Evolutionary conservation across 2,113 vertebrate species (phyloP).

Genomic region (Sorex fumeus): DNA sequence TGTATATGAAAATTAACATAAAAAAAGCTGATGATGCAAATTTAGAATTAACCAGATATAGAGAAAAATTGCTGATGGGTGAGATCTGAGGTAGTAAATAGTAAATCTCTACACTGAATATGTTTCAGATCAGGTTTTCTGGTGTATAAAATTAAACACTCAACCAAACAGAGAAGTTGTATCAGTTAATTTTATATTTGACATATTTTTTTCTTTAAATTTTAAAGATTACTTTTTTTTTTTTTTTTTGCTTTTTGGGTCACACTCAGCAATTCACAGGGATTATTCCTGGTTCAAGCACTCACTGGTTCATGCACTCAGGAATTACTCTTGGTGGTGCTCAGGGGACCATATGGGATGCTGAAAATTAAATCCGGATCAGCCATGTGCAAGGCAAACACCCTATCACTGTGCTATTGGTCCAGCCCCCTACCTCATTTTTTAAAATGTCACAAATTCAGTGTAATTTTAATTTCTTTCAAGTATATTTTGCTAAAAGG

Average conservation of each 20-base stretch:
- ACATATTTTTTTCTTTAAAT: constrained; percentile 2
- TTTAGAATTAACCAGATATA: background rate
- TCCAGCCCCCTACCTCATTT: too few species aligned
- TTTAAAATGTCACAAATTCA: constrained; percentile 8
- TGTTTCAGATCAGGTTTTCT: background rate
- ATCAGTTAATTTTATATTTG: constrained; percentile 31
- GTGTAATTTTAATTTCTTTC: background rate
- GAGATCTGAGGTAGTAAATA: background rate
- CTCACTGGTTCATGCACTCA: too few species aligned
- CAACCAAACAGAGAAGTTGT: background rate
- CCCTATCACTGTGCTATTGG: too few species aligned
- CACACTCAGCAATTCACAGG: too few species aligned
- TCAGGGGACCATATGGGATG: too few species aligned
- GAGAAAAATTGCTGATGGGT: background rate
- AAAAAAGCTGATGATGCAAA: background rate
- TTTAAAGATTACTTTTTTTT: background rate
- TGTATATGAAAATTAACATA: background rate
- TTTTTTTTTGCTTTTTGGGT: too few species aligned
- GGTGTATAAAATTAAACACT: background rate
- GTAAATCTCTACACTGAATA: background rate
- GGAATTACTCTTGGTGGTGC: too few species aligned
- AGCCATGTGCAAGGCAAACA: too few species aligned
- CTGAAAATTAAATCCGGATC: too few species aligned
- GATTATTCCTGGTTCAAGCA: too few species aligned
- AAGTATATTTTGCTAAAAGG: background rate